Evolutionary conservation across 1,140 invertebrate genomes (phyloP), one percentile per base, ranked within the genome.

Genomic region (Rhyzopertha dominica): DNA sequence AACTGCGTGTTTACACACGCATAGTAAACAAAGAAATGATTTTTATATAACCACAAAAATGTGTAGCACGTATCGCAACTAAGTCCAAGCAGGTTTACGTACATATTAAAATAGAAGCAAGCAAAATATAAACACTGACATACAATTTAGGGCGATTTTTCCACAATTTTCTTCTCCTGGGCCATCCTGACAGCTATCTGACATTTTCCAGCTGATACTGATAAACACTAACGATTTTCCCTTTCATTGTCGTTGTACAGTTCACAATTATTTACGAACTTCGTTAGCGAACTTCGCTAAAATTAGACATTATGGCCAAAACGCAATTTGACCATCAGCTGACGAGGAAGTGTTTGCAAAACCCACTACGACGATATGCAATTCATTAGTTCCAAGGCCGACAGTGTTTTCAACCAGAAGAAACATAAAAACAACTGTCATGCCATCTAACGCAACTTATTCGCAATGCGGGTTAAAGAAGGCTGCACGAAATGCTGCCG

Each of bases 151-250:
- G 41, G 41, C 26, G 39, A 48, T 45, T 54, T 50, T 49, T 43
- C n/a, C n/a, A n/a, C 47, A 37, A 29, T 40, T 32, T 51, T 44
- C 39, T 50, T 54, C 40, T 53, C 47, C 41, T 46, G 41, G 43
- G 44, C 45, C 43, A 43, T 29, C 16, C 28, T 23, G 37, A 55
- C 47, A 37, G 44, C 46, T 46, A 40, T 48, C 42, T 42, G 56
- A 54, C 56, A 56, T 59, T 61, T 57, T 53, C 47, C 57, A 61
- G 54, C 57, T 61, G 59, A 61, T 53, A 50, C 49, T 43, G 46
- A 56, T 43, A 53, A 58, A 56, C 47, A 56, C 53, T 44, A 31
- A 17, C 19, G 40, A 48, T 43, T 48, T 39, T 31, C 36, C 34
- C 30, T 38, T 39, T 40, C 29, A 39, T 39, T 26, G 19, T 41